phyloP scores from a whole-genome alignment of 2,797 vertebrate genomes.

The Sarcophilus harrisii region DNA sequence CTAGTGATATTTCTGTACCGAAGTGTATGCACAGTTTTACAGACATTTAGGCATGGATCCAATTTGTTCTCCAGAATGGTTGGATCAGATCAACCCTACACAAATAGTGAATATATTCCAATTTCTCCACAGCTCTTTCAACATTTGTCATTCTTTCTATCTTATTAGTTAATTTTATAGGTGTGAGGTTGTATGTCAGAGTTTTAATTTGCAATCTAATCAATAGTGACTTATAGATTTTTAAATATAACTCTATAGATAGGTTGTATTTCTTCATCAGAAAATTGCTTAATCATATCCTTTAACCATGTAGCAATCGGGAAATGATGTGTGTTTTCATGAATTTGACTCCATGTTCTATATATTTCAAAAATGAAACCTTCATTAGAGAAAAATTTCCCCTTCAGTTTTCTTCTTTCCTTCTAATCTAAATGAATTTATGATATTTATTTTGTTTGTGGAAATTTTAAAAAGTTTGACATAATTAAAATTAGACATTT shows the following conservation, averaged over 20 bases:
- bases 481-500: no score
- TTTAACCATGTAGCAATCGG: no score
- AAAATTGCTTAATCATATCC: no score
- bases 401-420: background rate
- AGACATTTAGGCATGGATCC: background rate
- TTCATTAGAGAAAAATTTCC: background rate
- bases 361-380: background rate
- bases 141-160: background rate
- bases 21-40: background rate
- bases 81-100: background rate
- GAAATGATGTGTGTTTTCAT: no score
- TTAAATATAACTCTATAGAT: no score
- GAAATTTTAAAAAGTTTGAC: background rate
- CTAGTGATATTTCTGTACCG: no score
- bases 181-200: background rate
- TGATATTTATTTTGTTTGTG: background rate
- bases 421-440: no score
- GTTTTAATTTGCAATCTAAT: background rate
- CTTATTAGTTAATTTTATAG: background rate
- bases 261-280: no score
- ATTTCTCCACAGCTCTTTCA: background rate
- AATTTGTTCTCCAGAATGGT: background rate
- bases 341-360: no score
- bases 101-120: background rate
- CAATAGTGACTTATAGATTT: background rate